Evolutionary conservation across 1,140 invertebrate genomes (phyloP).

Genomic region (Campodea augens): DNA sequence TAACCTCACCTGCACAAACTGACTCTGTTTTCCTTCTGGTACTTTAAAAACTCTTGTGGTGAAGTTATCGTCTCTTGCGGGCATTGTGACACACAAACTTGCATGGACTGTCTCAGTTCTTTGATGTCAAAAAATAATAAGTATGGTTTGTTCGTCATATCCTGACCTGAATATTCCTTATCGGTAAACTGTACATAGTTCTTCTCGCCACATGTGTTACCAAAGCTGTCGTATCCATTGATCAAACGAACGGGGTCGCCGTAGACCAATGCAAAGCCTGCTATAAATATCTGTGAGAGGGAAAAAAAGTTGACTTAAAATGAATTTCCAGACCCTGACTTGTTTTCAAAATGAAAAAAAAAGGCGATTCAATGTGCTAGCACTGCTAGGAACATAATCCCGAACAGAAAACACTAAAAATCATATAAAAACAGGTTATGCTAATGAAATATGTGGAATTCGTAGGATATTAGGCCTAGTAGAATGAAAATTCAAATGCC

Average conservation of each 20-base stretch:
- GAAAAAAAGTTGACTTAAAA: conserved; percentile 9
- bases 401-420: too few species aligned
- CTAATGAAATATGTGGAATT: too few species aligned
- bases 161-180: conserved; percentile 53
- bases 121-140: conserved; percentile 67
- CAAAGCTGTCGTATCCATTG: conserved; percentile 87
- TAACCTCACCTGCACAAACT: conserved; percentile 42
- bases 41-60: conserved; percentile 47
- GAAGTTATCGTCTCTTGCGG: conserved; percentile 42
- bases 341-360: conserved; percentile 4
- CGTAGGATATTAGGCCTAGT: too few species aligned
- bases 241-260: conserved; percentile 70
- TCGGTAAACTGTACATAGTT: conserved; percentile 51
- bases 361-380: background rate
- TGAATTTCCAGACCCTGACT: background rate
- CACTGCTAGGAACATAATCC: too few species aligned
- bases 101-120: conserved; percentile 51
- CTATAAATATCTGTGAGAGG: conserved; percentile 50
- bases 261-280: conserved; percentile 70
- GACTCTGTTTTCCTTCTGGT: conserved; percentile 47
- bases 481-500: too few species aligned
- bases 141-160: conserved; percentile 56
- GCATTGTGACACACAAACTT: conserved; percentile 78
- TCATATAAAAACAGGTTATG: too few species aligned
- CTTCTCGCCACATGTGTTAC: conserved; percentile 80